phyloP scores from a whole-genome alignment of 2,113 vertebrate genomes.

The Arothron firmamentum region DNA sequence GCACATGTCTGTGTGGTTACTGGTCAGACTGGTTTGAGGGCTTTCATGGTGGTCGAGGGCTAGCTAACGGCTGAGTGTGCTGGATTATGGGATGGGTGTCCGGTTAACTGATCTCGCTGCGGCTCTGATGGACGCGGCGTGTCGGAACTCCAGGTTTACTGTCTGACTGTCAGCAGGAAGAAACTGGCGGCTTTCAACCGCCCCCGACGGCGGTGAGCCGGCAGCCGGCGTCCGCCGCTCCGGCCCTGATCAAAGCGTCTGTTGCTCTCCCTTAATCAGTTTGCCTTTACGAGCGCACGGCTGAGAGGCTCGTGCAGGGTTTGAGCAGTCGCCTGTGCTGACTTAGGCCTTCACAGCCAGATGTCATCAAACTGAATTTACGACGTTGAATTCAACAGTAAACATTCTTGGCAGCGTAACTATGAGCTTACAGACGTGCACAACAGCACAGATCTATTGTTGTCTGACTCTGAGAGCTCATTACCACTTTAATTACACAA shows the following conservation, averaged over 20 bases:
- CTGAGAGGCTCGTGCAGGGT: constrained; percentile 34
- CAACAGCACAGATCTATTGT: too few species aligned
- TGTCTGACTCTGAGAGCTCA: background rate
- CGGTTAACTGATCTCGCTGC: too few species aligned
- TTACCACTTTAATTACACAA: constrained; percentile 15
- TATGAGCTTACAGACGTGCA: too few species aligned
- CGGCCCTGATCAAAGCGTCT: constrained; percentile 53
- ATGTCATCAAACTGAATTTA: too few species aligned
- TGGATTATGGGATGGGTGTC: too few species aligned
- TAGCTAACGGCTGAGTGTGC: too few species aligned
- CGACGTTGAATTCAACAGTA: too few species aligned
- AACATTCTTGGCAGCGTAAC: too few species aligned
- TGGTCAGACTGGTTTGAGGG: too few species aligned
- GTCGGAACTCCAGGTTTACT: background rate
- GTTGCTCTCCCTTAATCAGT: constrained; percentile 46
- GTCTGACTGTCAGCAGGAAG: constrained; percentile 18
- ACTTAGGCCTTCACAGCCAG: too few species aligned
- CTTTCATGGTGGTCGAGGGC: too few species aligned
- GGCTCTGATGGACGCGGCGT: too few species aligned
- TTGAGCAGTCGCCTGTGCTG: constrained; percentile 33
- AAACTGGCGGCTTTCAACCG: constrained; percentile 24
- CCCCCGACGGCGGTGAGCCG: constrained; percentile 1
- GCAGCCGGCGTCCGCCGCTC: constrained; percentile 51
- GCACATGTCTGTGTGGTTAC: background rate
- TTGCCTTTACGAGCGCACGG: constrained; percentile 42